These are phyloP conservation scores for Salticus scenicus DNA, from an alignment of 2,888 invertebrate species.

Conservation along the genomic window DNA sequence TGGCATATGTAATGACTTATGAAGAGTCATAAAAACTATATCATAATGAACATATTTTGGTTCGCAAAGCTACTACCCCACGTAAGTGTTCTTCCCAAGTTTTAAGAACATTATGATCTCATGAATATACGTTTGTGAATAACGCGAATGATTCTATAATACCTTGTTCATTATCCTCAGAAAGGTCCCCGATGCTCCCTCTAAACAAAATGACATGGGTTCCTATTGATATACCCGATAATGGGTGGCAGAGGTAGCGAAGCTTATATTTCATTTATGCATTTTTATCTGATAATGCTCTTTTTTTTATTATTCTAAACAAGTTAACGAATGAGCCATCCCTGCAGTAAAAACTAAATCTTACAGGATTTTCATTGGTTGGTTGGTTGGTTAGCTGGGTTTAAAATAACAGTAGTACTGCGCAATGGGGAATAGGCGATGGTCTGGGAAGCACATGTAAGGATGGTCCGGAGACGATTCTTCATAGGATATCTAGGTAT, in stretches of 20 bases:
- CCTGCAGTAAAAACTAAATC: slow-evolving; percentile 24
- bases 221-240: slow-evolving; percentile 16
- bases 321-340: slow-evolving; percentile 16
- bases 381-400: no score
- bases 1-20: no score
- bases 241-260: slow-evolving; percentile 18
- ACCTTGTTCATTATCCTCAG: slow-evolving; percentile 5
- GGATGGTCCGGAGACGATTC: no score
- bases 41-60: no score
- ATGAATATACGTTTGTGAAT: slow-evolving; percentile 15
- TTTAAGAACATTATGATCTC: slow-evolving; percentile 3
- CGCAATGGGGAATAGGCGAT: no score
- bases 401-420: no score
- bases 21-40: no score
- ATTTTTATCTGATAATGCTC: slow-evolving; percentile 25
- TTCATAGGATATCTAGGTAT: no score
- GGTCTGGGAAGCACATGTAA: no score
- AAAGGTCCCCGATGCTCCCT: slow-evolving; percentile 4
- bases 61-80: no score
- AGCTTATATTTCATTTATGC: neutral
- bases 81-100: no score
- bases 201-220: slow-evolving; percentile 10
- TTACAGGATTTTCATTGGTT: no score
- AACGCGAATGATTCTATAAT: neutral
- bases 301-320: neutral